phyloP scores from a whole-genome alignment of 2,113 vertebrate species.

The Chloroceryle aenea region DNA sequence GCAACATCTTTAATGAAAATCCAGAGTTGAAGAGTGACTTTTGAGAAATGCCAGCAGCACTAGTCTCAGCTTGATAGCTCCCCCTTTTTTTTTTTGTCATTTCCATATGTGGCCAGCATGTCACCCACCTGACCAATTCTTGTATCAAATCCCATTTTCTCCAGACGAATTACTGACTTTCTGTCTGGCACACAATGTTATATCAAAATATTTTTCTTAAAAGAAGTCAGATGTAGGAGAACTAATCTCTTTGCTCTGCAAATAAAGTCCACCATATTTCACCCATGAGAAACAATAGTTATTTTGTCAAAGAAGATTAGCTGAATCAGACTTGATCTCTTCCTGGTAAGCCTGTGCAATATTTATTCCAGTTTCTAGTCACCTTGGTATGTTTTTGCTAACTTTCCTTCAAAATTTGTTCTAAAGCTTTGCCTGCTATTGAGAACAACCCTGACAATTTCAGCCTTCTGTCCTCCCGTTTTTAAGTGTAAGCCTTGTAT shows the following conservation, averaged over 20 bases:
- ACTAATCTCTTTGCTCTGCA: background rate
- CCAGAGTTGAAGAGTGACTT: background rate
- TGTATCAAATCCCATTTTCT: background rate
- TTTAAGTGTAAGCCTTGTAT: background rate
- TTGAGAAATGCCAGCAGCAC: background rate
- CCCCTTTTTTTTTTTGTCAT: background rate
- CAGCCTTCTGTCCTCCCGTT: background rate
- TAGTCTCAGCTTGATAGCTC: background rate
- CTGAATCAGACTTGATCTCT: constrained; percentile 5
- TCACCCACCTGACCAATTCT: background rate
- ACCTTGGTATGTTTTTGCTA: background rate
- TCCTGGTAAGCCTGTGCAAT: background rate
- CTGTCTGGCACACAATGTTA: background rate
- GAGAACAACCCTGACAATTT: background rate
- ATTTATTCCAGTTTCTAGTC: background rate
- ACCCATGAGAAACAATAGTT: constrained; percentile 22
- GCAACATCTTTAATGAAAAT: background rate
- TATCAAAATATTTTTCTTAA: constrained; percentile 2
- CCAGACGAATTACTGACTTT: constrained; percentile 10
- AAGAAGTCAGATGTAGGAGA: background rate
- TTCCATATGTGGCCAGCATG: background rate
- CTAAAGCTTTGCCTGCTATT: background rate
- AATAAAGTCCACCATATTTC: background rate
- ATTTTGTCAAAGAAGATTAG: constrained; percentile 28
- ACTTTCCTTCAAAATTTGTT: background rate